Conservation (phyloP, 2,888 invertebrate species). For the Brachynemurus nebulosus region DNA sequence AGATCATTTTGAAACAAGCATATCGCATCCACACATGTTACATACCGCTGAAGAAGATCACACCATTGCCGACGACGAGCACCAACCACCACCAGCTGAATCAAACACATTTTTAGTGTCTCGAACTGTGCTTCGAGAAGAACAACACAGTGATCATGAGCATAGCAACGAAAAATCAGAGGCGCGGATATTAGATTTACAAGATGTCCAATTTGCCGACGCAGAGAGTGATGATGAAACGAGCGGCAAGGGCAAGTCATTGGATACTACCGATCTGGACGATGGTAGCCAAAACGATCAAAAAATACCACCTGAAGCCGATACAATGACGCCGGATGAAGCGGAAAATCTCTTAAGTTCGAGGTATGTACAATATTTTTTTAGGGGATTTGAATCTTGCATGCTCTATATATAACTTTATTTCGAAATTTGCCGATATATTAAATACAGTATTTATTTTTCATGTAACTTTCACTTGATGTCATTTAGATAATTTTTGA, state of each 20-base stretch:
- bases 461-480: no score
- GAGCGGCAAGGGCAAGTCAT: slow-evolving; percentile 23
- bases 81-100: slow-evolving; percentile 13
- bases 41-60: slow-evolving; percentile 9
- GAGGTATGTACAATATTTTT: slow-evolving; percentile 43
- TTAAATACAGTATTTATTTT: no score
- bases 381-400: no score
- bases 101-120: slow-evolving; percentile 25
- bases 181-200: slow-evolving; percentile 40
- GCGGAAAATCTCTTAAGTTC: slow-evolving; percentile 76
- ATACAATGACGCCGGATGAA: slow-evolving; percentile 71
- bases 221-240: slow-evolving; percentile 33
- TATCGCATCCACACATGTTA: not conserved
- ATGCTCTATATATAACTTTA: no score
- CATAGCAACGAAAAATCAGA: slow-evolving; percentile 27
- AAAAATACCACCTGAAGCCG: slow-evolving; percentile 31
- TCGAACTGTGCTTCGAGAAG: slow-evolving; percentile 11
- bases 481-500: no score
- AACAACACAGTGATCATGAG: not conserved
- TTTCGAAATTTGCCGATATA: no score
- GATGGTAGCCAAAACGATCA: slow-evolving; percentile 24
- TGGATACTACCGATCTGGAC: slow-evolving; percentile 20
- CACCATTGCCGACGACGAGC: slow-evolving; percentile 13
- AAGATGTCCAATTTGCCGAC: slow-evolving; percentile 42
- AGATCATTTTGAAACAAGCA: not conserved